Evolutionary conservation across 92 coral and sea anemone genomes (phyloP).

Genomic region (Phenganax subtilis): DNA sequence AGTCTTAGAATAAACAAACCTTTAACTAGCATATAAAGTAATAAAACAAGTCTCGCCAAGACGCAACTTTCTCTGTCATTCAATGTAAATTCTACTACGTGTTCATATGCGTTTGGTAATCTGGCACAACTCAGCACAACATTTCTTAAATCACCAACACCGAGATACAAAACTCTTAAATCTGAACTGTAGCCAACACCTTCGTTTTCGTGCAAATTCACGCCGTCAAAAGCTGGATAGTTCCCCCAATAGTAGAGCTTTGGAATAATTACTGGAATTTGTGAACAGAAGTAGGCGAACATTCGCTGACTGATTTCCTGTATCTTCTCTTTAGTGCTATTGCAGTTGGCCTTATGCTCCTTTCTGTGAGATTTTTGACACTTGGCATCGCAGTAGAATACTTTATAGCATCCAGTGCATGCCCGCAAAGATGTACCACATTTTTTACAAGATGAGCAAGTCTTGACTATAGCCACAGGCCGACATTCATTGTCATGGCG

Average conservation of each 20-base stretch:
- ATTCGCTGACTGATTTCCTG: background rate
- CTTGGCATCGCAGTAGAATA: background rate
- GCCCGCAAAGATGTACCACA: conserved; percentile 3
- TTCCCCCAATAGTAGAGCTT: conserved; percentile 69
- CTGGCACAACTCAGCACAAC: conserved; percentile 53
- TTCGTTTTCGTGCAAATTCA: conserved; percentile 68
- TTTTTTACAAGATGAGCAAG: conserved; percentile 14
- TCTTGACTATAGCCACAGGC: conserved; percentile 11
- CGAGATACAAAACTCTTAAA: conserved; percentile 58
- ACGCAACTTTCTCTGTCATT: conserved; percentile 61
- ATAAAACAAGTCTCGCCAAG: conserved; percentile 63
- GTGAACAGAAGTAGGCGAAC: background rate
- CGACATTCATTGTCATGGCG: conserved; percentile 10
- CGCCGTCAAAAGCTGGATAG: conserved; percentile 61
- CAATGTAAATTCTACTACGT: conserved; percentile 52
- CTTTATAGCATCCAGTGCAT: conserved; percentile 24
- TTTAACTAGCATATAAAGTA: conserved; percentile 58
- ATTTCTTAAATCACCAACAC: conserved; percentile 73
- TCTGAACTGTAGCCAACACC: conserved; percentile 49
- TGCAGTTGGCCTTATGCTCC: background rate
- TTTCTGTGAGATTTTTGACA: conserved; percentile 9
- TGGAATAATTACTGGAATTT: background rate
- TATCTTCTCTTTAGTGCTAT: background rate
- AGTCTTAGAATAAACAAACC: conserved; percentile 37
- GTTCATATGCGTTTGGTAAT: conserved; percentile 50